Conservation (phyloP, 2,113 vertebrate genomes). For the Neopipo cinnamomea region DNA sequence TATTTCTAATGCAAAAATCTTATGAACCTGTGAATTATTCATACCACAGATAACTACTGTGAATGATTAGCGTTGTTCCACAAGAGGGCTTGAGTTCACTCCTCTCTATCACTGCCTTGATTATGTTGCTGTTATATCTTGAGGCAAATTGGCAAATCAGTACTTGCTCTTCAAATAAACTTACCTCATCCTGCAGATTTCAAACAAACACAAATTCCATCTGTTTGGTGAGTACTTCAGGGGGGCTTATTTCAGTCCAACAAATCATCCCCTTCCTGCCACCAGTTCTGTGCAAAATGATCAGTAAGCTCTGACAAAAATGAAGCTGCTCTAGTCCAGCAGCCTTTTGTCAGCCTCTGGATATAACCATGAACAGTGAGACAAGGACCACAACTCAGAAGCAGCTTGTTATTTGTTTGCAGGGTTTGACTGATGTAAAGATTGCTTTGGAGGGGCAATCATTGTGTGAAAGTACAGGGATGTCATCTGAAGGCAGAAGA, state of each 20-base stretch:
- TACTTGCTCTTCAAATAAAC: neutral
- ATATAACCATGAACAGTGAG: neutral
- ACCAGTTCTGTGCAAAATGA: neutral
- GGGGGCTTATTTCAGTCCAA: neutral
- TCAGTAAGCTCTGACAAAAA: neutral
- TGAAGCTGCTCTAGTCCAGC: neutral
- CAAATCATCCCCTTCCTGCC: neutral
- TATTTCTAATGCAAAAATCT: neutral
- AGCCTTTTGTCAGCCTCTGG: neutral
- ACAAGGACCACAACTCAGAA: neutral
- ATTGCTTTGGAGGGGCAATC: neutral
- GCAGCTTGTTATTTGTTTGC: neutral
- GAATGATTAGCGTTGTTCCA: neutral
- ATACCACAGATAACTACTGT: neutral
- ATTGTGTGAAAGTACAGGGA: neutral
- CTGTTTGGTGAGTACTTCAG: neutral
- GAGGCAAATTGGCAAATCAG: neutral
- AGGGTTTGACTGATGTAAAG: neutral
- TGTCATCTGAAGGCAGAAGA: neutral
- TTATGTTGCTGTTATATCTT: neutral
- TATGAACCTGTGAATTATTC: neutral
- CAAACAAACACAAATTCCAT: neutral
- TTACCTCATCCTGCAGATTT: neutral
- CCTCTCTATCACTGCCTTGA: neutral
- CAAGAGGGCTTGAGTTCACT: neutral